Evolutionary conservation across 1,140 invertebrate species (phyloP).

Genomic region (Venturia canescens): DNA sequence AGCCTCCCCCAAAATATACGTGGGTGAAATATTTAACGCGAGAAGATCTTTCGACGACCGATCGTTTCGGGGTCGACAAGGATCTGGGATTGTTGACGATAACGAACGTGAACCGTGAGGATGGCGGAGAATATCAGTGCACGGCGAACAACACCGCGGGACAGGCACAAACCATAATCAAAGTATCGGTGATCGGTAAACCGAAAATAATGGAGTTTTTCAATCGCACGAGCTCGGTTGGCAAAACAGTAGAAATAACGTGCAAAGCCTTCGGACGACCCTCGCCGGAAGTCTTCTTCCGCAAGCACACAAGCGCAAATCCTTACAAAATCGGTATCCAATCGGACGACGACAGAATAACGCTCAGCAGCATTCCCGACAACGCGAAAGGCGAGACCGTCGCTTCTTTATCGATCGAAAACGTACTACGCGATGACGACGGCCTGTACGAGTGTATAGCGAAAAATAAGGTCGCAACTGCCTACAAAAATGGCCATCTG

Average conservation of each 20-base stretch:
- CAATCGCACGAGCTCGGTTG: constrained; percentile 84
- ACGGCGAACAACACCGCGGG: constrained; percentile 90
- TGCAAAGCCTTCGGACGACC: constrained; percentile 89
- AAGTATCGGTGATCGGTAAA: constrained; percentile 84
- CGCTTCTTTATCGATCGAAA: constrained; percentile 80
- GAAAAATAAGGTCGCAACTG: constrained; percentile 85
- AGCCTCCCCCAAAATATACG: constrained; percentile 87
- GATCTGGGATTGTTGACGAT: constrained; percentile 85
- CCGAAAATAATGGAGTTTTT: constrained; percentile 87
- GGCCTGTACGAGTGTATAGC: constrained; percentile 93
- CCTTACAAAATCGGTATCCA: constrained; percentile 81
- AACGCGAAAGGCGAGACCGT: constrained; percentile 80
- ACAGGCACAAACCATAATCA: constrained; percentile 79
- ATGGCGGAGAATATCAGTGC: constrained; percentile 90
- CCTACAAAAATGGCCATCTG: constrained; percentile 87
- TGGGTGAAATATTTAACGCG: constrained; percentile 86
- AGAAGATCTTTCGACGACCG: constrained; percentile 82
- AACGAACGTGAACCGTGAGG: constrained; percentile 85
- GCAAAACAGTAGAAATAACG: constrained; percentile 81
- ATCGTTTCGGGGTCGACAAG: constrained; percentile 86
- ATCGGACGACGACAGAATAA: constrained; percentile 80
- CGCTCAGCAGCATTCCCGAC: constrained; percentile 77
- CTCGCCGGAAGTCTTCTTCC: constrained; percentile 85
- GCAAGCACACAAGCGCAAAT: constrained; percentile 79
- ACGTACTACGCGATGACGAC: constrained; percentile 80